Conservation (phyloP, 2,888 invertebrate species). For the Drosophila kambysellisi region DNA sequence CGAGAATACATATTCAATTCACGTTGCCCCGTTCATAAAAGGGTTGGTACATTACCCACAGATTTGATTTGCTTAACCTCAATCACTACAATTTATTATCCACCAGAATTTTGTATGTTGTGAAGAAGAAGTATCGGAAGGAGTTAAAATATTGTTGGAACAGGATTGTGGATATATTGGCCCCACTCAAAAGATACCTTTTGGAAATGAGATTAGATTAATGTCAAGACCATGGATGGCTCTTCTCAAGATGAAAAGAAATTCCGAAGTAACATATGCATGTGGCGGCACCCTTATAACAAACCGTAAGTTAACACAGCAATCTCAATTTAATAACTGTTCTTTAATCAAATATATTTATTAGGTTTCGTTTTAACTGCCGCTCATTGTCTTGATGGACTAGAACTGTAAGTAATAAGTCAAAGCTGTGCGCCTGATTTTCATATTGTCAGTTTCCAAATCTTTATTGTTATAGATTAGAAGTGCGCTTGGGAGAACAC, state of each 20-base stretch:
- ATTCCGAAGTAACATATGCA: accelerated
- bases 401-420: conserved; percentile 21
- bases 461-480: conserved; percentile 1
- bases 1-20: background rate
- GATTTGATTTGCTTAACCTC: background rate
- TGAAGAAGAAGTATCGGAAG: conserved; percentile 4
- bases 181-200: accelerated
- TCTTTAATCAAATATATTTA: background rate
- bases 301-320: conserved; percentile 20
- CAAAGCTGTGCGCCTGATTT: background rate
- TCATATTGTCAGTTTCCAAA: background rate
- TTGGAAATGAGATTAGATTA: background rate
- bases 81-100: background rate
- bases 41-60: background rate
- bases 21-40: background rate
- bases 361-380: conserved; percentile 44
- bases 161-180: conserved; percentile 24
- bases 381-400: conserved; percentile 31
- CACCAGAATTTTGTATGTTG: conserved; percentile 11
- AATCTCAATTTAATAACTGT: background rate
- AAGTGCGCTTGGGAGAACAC: conserved; percentile 34
- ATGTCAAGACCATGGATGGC: conserved; percentile 45
- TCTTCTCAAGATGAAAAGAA: background rate
- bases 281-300: conserved; percentile 40
- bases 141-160: background rate